Base-by-base conservation (phyloP, 2,888 invertebrate genomes). In the Sceliomorpha sp. region DNA sequence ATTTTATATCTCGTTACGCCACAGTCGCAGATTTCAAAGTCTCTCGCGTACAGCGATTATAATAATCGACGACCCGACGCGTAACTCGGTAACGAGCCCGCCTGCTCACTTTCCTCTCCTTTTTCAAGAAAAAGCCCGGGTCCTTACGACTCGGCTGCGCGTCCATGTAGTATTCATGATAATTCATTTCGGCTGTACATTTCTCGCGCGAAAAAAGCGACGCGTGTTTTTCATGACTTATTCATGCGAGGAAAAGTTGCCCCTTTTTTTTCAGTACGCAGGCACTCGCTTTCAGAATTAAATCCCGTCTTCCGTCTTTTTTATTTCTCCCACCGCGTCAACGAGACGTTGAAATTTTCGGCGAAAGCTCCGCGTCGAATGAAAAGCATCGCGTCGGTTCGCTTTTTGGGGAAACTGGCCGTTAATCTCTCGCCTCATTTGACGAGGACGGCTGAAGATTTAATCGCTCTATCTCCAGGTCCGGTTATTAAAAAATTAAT, bases 171-270 rank as follows among this genome's bases (percentile, higher is more conserved):
- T 26, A 55, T 64, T 64, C 58, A 58, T 58, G 14, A 40, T 60
- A 60, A 67, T 60, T 67, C 59, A 55, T 67, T 66, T 60, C 42
- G 40, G 42, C 55, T 67, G 67, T 67, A 55, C 53, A 68, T 68
- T 66, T 58, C 26, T 60, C 56, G 53, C 32, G 58, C 55, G 55
- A 55, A 36, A 59, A 67, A 66, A 56, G 44, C 58, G 50, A 64
- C 58, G 64, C 39, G 45, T 66, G 60, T 60, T 51, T 60, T 68
- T 60, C 44, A 68, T 68, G 60, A 68, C 56, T 68, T 68, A 68
- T 68, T 60, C 60, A 60, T 48, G 42, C 48, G 53, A 59, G 55
- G 44, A 60, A 67, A 67, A 60, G 60, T 60, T 60, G 39, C 14
- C 51, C n/a, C n/a, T n/a, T n/a, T 53, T 66, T 59, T 55, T 50